Evolutionary conservation across 2,113 vertebrate species (phyloP).

Genomic region (Channa argus): DNA sequence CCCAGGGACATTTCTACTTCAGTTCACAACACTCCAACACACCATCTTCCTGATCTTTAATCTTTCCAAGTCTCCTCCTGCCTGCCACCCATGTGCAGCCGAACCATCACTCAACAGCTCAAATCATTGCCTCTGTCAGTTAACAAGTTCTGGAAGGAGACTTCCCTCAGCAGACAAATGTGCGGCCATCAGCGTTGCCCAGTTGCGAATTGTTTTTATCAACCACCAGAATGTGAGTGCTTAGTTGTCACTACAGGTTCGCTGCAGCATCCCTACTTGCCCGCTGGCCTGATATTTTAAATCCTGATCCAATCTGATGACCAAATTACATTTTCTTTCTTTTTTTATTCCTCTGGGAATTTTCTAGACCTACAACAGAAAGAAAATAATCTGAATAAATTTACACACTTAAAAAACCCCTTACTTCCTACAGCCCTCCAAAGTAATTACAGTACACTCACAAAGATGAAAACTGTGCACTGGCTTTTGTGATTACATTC

Average conservation of each 20-base stretch:
- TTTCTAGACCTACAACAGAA: constrained; percentile 7
- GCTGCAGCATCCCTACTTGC: constrained; percentile 16
- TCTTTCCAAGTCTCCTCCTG: constrained; percentile 39
- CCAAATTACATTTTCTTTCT: constrained; percentile 1
- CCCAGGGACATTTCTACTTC: constrained; percentile 19
- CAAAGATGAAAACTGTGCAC: constrained; percentile 35
- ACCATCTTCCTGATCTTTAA: constrained; percentile 31
- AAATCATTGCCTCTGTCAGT: constrained; percentile 55
- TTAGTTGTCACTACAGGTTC: constrained; percentile 37
- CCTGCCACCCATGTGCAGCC: constrained; percentile 37
- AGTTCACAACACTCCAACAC: constrained; percentile 30
- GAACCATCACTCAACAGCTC: constrained; percentile 59
- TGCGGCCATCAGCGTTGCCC: constrained; percentile 32
- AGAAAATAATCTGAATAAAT: constrained; percentile 25
- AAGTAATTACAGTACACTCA: constrained; percentile 38
- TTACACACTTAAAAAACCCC: constrained; percentile 22
- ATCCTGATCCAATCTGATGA: constrained; percentile 56
- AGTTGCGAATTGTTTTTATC: constrained; percentile 48
- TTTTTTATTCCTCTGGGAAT: constrained; percentile 21
- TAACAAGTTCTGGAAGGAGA: constrained; percentile 46
- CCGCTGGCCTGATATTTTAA: constrained; percentile 40
- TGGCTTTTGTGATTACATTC: constrained; percentile 19
- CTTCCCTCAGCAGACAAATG: constrained; percentile 31
- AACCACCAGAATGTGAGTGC: constrained; percentile 29
- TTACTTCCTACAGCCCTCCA: neutral